phyloP scores from a whole-genome alignment of 2,888 invertebrate genomes.

The Diplolepis rosae region DNA sequence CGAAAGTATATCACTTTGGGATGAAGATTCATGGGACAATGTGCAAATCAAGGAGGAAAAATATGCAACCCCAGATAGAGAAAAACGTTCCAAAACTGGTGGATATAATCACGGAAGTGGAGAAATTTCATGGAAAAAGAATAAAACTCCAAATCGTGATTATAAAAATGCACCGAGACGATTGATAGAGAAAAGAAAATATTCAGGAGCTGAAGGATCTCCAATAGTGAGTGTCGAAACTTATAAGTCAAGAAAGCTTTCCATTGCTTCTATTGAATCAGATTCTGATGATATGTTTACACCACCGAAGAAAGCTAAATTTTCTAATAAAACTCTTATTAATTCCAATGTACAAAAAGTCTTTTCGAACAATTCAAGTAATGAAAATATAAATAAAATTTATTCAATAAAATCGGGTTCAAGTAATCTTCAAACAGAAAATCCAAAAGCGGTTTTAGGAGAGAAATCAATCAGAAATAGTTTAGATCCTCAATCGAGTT shows the following conservation, averaged over 20 bases:
- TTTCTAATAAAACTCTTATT: neutral
- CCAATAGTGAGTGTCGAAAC: conserved; percentile 54
- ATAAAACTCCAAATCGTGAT: conserved; percentile 27
- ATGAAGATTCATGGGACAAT: conserved; percentile 42
- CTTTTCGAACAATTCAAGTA: neutral
- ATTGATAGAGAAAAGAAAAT: conserved; percentile 43
- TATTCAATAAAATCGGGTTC: neutral
- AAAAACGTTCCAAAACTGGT: neutral
- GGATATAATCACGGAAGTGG: conserved; percentile 26
- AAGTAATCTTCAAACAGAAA: neutral
- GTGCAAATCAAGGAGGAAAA: neutral
- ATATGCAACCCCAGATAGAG: neutral
- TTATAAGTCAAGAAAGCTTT: conserved; percentile 49
- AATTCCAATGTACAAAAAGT: neutral
- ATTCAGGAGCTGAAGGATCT: conserved; percentile 39
- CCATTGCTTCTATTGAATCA: conserved; percentile 61
- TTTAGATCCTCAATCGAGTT: neutral
- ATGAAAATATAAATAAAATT: too few species aligned
- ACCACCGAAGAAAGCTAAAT: conserved; percentile 19
- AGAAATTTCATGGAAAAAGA: conserved; percentile 34
- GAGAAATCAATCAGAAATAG: neutral
- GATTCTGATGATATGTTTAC: conserved; percentile 64
- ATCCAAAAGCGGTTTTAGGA: neutral
- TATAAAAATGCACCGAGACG: conserved; percentile 31
- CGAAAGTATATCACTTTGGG: conserved; percentile 32